Evolutionary conservation across 2,888 invertebrate species (phyloP), one percentile per base, ranked within the genome.

Genomic region (Drosophila demipolita): DNA sequence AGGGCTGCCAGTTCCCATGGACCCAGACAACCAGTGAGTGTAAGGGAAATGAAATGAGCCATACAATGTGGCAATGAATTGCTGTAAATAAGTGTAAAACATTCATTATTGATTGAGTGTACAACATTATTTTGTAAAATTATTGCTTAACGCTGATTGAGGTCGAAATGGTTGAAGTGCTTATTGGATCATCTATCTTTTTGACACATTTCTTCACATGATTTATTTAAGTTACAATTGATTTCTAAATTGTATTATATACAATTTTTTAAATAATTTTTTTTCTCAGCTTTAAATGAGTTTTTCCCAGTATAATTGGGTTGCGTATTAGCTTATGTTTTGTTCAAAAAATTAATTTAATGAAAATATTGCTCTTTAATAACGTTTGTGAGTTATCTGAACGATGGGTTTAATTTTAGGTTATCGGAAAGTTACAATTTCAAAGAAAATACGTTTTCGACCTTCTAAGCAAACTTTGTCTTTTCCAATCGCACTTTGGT

Each of bases 1-100:
- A 82, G 88, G 35, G 71, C 81, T 3, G 69, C 73, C 26, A 86
- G 88, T 63, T 55, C 73, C 23, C 87, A 91, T 57, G 90, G 90
- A 75, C 67, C 90, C 38, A 73, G 83, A 23, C 90, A 88, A 66
- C 85, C 90, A 52, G 90, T 91, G 82, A 90, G 91, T 85, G 63
- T 48, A 33, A 12, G 12, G 15, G 20, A 20, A 26, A 42, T 7
- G 15, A 20, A 53, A 35, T 12, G 29, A 15, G 52, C n/a, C n/a
- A 29, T 12, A 23, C 6, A 49, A 33, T 49, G 20, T 11, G 45
- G 3, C 7, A 36, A 33, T 5, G 2, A 52, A 12, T 23, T 29
- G n/a, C 15, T 52, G 33, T 5, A 45, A 52, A 61, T 38, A 4
- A 12, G 17, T 7, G 11, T 26, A 26, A 23, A 9, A 15, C n/a